Base-by-base conservation (phyloP, 2,797 vertebrate species). In the Oceanodroma leucorhoa region DNA sequence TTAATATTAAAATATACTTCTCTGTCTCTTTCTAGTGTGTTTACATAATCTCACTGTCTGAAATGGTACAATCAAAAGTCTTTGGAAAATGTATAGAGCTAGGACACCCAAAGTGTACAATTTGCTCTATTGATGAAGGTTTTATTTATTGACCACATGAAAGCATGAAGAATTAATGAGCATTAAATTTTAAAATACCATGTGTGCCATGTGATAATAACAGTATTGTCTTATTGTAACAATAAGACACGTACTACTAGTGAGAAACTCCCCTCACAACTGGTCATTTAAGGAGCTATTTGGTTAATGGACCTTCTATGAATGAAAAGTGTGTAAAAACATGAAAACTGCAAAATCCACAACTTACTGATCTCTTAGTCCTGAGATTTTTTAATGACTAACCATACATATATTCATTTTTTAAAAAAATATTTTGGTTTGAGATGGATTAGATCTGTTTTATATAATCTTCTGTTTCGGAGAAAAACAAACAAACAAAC, bases 401-500 rank as follows among this genome's bases (percentile, higher is more conserved):
- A 5, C 0, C 2, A 45, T 66, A 46, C 1, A 2, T 36, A 10
- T 18, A 38, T 10, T 36, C 4, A 9, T 50, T 73, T 55, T 5
- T 14, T 2, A 1, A 5, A 43, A 43, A 41, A 41, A 27, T 29
- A 30, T 3, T 61, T 50, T 62, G 1, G 3, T 36, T 87, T 75
- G 11, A 70, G 6, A 27, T 62, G 2, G 9, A 51, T 62, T 78
- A 23, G 5, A 11, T 57, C 14, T 69, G 10, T 60, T 89, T 89
- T 48, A 22, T 40, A 20, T 26, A 58, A 62, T 43, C 4, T 66
- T 81, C n/a, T 73, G 16, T 51, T 51, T 2, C 15, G 23, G 5
- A 64, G 13, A n/a, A 90, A 79, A 87, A 13, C 4, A 55, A 27
- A 46, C 4, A 72, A 55, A 6, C 10, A 40, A 38, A 27, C 13